Conservation (phyloP, 2,797 vertebrate species). For the Takifugu rubripes region DNA sequence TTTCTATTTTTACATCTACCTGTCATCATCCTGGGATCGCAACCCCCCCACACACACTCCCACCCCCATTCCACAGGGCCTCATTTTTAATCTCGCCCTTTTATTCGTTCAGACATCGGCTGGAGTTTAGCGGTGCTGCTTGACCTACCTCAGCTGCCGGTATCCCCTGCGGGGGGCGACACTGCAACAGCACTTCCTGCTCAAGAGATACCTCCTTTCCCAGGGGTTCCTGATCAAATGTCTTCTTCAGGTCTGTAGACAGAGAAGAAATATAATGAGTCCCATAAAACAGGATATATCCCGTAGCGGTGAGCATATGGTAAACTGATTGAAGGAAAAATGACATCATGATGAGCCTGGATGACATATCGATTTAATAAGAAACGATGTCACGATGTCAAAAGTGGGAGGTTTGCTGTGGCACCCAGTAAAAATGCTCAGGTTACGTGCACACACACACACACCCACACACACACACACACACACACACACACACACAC, state of each 20-base stretch:
- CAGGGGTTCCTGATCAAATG: constrained; percentile 93
- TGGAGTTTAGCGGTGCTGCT: constrained; percentile 12
- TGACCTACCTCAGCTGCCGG: constrained; percentile 86
- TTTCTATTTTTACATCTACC: constrained; percentile 16
- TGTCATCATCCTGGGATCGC: constrained; percentile 10
- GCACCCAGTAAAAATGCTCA: neutral
- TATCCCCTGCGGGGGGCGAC: constrained; percentile 93
- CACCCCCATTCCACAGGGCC: neutral
- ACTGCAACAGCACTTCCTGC: constrained; percentile 94
- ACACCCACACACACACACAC: too few species aligned
- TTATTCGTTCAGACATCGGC: constrained; percentile 19
- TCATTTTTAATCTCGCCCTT: constrained; percentile 8
- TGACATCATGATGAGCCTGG: neutral
- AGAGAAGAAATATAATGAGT: constrained; percentile 23
- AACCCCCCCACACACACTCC: neutral
- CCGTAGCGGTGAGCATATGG: neutral
- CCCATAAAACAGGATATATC: neutral
- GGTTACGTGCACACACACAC: too few species aligned
- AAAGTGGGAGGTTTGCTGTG: neutral
- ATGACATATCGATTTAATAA: neutral
- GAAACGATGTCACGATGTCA: neutral
- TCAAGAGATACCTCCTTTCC: constrained; percentile 95
- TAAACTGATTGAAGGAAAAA: neutral
- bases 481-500: too few species aligned
- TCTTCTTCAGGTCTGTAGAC: constrained; percentile 87